phyloP scores from a whole-genome alignment of 2,888 invertebrate species.

The Achlya flavicornis region DNA sequence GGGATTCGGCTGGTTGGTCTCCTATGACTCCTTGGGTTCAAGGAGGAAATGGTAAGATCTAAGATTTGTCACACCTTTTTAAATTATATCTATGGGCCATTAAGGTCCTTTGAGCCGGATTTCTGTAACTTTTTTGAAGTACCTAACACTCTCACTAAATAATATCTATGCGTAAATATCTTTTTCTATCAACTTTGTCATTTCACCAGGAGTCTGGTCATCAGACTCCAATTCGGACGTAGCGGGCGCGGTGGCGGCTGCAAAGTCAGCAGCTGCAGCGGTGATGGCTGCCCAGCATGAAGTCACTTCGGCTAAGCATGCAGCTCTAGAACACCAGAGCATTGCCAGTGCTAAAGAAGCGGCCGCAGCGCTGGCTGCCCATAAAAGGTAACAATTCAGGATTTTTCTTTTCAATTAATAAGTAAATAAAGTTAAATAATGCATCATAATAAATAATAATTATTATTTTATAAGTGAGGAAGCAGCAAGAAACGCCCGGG shows the following conservation, averaged over 20 bases:
- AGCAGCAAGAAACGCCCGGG: slow-evolving; percentile 86
- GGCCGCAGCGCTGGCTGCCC: slow-evolving; percentile 85
- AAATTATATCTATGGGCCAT: not conserved
- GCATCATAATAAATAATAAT: not conserved
- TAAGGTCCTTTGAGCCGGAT: slow-evolving; percentile 10
- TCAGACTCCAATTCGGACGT: slow-evolving; percentile 86
- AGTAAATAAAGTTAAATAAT: no score
- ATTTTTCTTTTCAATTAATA: no score
- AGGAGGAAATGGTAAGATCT: slow-evolving; percentile 14
- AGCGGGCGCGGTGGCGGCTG: slow-evolving; percentile 88
- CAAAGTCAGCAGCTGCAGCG: slow-evolving; percentile 88
- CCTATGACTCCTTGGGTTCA: slow-evolving; percentile 41
- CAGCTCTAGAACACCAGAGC: slow-evolving; percentile 88
- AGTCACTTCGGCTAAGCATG: slow-evolving; percentile 89
- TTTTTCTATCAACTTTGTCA: not conserved
- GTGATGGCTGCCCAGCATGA: slow-evolving; percentile 89
- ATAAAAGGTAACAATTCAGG: slow-evolving; percentile 68
- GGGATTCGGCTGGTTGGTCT: slow-evolving; percentile 46
- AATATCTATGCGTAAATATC: not conserved
- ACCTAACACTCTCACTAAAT: no score
- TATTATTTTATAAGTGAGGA: slow-evolving; percentile 77
- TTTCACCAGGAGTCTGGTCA: slow-evolving; percentile 30
- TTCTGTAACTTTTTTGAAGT: slow-evolving; percentile 6
- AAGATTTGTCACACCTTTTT: not conserved
- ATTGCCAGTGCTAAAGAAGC: slow-evolving; percentile 90